Percentiles rank a stretch among this genome's conserved stretches.
Evolutionary conservation across 1,140 invertebrate species (phyloP).

Genomic region (Heliconius himera): DNA sequence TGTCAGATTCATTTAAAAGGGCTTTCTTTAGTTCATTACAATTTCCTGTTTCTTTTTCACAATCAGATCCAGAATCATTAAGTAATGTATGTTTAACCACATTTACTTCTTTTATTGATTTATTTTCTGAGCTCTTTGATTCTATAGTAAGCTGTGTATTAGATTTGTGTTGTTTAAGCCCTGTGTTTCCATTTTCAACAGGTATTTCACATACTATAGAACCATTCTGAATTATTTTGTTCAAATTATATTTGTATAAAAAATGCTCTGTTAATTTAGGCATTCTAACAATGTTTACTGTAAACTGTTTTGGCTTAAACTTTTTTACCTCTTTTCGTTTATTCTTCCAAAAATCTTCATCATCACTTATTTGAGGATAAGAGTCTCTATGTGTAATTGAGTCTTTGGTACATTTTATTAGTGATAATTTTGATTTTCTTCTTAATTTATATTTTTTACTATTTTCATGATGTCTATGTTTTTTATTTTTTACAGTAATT

Average conservation of each 20-base stretch:
- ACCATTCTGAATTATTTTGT: slow-evolving; percentile 52
- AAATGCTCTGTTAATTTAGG: slow-evolving; percentile 54
- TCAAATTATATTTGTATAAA: slow-evolving; percentile 54
- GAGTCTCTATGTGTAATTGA: not conserved
- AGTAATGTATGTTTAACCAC: slow-evolving; percentile 48
- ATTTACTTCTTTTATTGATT: slow-evolving; percentile 29
- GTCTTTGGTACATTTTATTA: slow-evolving; percentile 10
- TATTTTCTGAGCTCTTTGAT: slow-evolving; percentile 3
- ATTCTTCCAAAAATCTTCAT: slow-evolving; percentile 48
- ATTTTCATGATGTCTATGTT: slow-evolving; percentile 25
- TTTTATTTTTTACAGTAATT: slow-evolving; percentile 26
- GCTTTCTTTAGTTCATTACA: slow-evolving; percentile 41
- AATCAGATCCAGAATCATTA: slow-evolving; percentile 52
- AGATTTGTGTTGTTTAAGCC: not conserved
- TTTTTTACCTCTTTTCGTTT: slow-evolving; percentile 57
- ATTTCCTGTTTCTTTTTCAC: slow-evolving; percentile 30
- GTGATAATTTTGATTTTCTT: slow-evolving; percentile 18
- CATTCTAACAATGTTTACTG: slow-evolving; percentile 52
- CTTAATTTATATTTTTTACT: slow-evolving; percentile 23
- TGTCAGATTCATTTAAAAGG: slow-evolving; percentile 50
- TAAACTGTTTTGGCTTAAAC: slow-evolving; percentile 62
- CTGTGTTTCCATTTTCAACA: not conserved
- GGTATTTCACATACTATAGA: slow-evolving; percentile 47
- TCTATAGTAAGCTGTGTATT: not conserved
- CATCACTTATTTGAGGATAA: not conserved